phyloP scores from a whole-genome alignment of 1,140 invertebrate genomes.

The Heliothis subflexa region DNA sequence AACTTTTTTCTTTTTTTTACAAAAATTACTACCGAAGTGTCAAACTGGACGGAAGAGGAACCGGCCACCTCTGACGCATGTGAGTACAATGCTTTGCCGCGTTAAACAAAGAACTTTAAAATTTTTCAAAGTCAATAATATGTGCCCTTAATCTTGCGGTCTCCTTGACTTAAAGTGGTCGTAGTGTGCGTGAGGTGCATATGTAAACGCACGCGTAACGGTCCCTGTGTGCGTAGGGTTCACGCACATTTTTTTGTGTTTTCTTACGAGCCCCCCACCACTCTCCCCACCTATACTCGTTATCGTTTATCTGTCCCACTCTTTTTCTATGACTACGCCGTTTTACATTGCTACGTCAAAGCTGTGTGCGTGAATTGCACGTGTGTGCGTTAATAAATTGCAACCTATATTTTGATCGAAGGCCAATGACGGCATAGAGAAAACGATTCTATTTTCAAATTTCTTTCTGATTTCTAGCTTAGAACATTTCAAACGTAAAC shows the following conservation, averaged over 20 bases:
- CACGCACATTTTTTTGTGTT: conserved; percentile 83
- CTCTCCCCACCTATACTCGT: conserved; percentile 75
- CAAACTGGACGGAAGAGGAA: conserved; percentile 84
- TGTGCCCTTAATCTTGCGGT: conserved; percentile 76
- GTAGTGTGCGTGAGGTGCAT: conserved; percentile 60
- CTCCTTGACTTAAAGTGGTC: conserved; percentile 63
- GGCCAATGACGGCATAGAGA: conserved; percentile 74
- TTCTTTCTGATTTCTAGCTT: conserved; percentile 36
- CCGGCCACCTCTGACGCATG: conserved; percentile 84
- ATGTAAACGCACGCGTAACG: conserved; percentile 56
- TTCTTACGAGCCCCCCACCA: conserved; percentile 77
- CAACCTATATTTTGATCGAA: conserved; percentile 85
- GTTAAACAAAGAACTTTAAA: conserved; percentile 52
- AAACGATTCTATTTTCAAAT: conserved; percentile 53
- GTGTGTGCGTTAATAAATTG: conserved; percentile 83
- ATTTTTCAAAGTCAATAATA: conserved; percentile 51
- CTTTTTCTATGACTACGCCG: conserved; percentile 80
- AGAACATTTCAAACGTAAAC: neutral
- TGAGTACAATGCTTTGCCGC: conserved; percentile 64
- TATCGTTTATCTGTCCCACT: conserved; percentile 83
- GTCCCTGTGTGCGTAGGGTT: conserved; percentile 70
- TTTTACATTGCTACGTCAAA: conserved; percentile 52
- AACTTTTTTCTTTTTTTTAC: conserved; percentile 76
- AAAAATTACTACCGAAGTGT: conserved; percentile 85
- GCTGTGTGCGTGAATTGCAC: conserved; percentile 66